These are phyloP conservation scores for Campoletis sonorensis DNA, from an alignment of 1,140 invertebrate genomes.

Conservation along the genomic window DNA sequence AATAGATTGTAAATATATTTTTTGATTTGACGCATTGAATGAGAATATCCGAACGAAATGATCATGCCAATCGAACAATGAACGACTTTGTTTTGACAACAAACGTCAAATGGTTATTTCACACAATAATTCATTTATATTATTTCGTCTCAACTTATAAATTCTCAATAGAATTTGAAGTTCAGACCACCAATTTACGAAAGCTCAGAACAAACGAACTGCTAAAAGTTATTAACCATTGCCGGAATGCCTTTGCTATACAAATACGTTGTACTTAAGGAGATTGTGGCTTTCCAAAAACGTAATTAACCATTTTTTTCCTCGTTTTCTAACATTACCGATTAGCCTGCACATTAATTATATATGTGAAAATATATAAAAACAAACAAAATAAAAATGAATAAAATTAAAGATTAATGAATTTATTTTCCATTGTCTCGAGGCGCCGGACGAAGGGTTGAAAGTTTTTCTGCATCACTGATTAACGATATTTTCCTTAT, in stretches of 20 bases:
- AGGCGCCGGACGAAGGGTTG: neutral
- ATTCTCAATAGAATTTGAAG: neutral
- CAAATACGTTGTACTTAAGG: conserved; percentile 69
- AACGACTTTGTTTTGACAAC: too few relatives aligned
- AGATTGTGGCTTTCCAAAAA: conserved; percentile 65
- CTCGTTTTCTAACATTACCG: neutral
- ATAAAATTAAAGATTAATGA: too few relatives aligned
- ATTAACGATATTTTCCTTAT: neutral
- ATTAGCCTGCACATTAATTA: neutral
- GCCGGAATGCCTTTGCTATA: conserved; percentile 61
- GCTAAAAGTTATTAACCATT: conserved; percentile 45
- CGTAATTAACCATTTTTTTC: conserved; percentile 55
- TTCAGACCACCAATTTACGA: too few relatives aligned
- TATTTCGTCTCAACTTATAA: neutral
- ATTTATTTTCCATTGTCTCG: neutral
- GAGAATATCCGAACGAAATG: too few relatives aligned
- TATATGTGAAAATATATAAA: too few relatives aligned
- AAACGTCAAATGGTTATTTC: too few relatives aligned
- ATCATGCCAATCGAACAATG: too few relatives aligned
- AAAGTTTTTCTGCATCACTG: neutral
- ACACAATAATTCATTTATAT: neutral
- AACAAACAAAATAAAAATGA: too few relatives aligned
- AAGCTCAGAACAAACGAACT: neutral
- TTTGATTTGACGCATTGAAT: too few relatives aligned
- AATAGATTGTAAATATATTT: too few relatives aligned